These are phyloP conservation scores for Hedya salicella DNA, from an alignment of 2,888 invertebrate species.

Conservation along the genomic window DNA sequence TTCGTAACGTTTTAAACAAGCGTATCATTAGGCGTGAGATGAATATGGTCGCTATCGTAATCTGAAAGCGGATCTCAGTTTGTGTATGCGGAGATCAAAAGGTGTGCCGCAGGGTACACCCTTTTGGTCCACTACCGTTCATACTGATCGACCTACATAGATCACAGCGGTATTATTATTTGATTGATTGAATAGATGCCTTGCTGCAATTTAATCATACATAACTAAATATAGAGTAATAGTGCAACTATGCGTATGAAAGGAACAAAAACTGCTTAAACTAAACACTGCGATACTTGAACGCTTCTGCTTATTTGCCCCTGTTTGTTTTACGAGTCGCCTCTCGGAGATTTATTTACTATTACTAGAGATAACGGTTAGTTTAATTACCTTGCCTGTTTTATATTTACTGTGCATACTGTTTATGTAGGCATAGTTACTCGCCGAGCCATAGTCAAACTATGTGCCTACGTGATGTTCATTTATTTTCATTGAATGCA, in stretches of 20 bases:
- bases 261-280: slow-evolving; percentile 57
- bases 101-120: slow-evolving; percentile 61
- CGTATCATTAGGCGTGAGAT: slow-evolving; percentile 49
- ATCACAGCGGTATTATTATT: slow-evolving; percentile 46
- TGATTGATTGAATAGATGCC: slow-evolving; percentile 39
- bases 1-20: slow-evolving; percentile 47
- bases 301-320: slow-evolving; percentile 49
- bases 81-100: slow-evolving; percentile 58
- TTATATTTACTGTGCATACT: slow-evolving; percentile 58
- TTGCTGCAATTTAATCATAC: slow-evolving; percentile 23
- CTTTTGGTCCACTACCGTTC: slow-evolving; percentile 55
- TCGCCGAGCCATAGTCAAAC: slow-evolving; percentile 49
- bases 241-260: slow-evolving; percentile 1
- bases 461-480: slow-evolving; percentile 45
- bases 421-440: slow-evolving; percentile 51
- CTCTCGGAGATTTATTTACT: slow-evolving; percentile 67
- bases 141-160: slow-evolving; percentile 52
- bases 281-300: slow-evolving; percentile 51
- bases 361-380: slow-evolving; percentile 69
- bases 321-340: slow-evolving; percentile 67
- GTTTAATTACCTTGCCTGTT: slow-evolving; percentile 72
- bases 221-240: slow-evolving; percentile 14
- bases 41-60: slow-evolving; percentile 56
- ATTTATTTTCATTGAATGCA: slow-evolving; percentile 30
- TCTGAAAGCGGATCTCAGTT: slow-evolving; percentile 63